Evolutionary conservation across 2,797 vertebrate species (phyloP), one percentile per base, ranked within the genome.

Genomic region (Nothura maculosa): DNA sequence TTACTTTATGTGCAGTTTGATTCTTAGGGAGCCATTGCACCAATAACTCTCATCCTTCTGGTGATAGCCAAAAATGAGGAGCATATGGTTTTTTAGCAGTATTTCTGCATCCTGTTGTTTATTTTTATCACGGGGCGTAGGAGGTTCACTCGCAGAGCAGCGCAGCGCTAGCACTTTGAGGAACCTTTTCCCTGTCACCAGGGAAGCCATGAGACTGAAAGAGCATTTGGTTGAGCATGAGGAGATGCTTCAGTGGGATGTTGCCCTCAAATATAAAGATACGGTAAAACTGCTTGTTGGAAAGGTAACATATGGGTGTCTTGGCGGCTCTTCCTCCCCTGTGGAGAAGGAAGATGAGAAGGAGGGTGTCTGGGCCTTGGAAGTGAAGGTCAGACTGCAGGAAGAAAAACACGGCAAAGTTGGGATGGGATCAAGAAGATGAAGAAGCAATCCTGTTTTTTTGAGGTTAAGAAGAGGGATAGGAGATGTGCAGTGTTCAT

Each of bases 211-310:
- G 92, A 92, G 78, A 52, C 84, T 92, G 92, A 58, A 61, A 90
- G 92, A 94, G 79, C 40, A 14, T 36, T 72, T 57, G 67, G 64
- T 78, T 76, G 90, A 80, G 90, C 81, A 50, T 90, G 93, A 96
- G 84, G 92, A 93, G 90, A 92, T 62, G 85, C 94, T 6, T 54
- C 94, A 93, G 94, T 94, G 84, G 94, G 96, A 87, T 75, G 94
- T 40, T 82, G 89, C 57, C 84, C 52, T 93, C 68, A 20, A 30
- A 85, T 82, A 68, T 28, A 63, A 42, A 82, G 92, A 89, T 60
- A 90, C 6, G 72, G 91, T 81, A 92, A n/a, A 90, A 72, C 75
- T 74, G 81, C 81, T 68, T 27, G 2, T 0, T 30, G 22, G 55
- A 93, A 85, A 77, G 10, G 21, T 6, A 8, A 5, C 28, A 68